phyloP scores from a whole-genome alignment of 2,888 invertebrate species.

The Rugalucina vietnamica region DNA sequence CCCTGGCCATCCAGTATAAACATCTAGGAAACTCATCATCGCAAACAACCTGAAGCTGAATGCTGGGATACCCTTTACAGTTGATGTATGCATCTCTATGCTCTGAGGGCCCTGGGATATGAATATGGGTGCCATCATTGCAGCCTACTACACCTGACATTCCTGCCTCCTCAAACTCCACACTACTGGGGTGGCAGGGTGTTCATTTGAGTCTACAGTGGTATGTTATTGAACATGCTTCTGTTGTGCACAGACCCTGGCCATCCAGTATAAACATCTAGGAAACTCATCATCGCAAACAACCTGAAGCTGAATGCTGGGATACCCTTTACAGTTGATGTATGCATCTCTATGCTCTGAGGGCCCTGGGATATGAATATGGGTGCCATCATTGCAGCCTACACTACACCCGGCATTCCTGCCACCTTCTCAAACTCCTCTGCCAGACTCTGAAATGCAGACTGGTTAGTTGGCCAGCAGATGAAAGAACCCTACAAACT shows the following conservation, averaged over 20 bases:
- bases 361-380: slow-evolving; percentile 41
- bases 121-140: slow-evolving; percentile 47
- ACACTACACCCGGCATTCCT: slow-evolving; percentile 42
- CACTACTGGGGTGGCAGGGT: slow-evolving; percentile 7
- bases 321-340: slow-evolving; percentile 40
- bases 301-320: slow-evolving; percentile 54
- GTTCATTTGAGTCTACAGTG: neutral
- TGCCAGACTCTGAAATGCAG: too few species aligned
- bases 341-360: slow-evolving; percentile 31
- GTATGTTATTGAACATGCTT: slow-evolving; percentile 46
- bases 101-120: slow-evolving; percentile 30
- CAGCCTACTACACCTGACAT: slow-evolving; percentile 40
- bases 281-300: slow-evolving; percentile 52
- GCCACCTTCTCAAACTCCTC: slow-evolving; percentile 15
- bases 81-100: slow-evolving; percentile 38
- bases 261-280: slow-evolving; percentile 49
- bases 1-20: slow-evolving; percentile 49
- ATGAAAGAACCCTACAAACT: too few species aligned
- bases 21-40: slow-evolving; percentile 49
- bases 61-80: slow-evolving; percentile 44
- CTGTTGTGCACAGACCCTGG: slow-evolving; percentile 57
- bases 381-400: slow-evolving; percentile 42
- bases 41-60: slow-evolving; percentile 59
- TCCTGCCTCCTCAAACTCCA: slow-evolving; percentile 19
- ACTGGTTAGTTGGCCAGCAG: too few species aligned